Evolutionary conservation across 92 coral and sea anemone genomes (phyloP), one percentile per base, ranked within the genome.

Genomic region (Epizoanthus fatuus): DNA sequence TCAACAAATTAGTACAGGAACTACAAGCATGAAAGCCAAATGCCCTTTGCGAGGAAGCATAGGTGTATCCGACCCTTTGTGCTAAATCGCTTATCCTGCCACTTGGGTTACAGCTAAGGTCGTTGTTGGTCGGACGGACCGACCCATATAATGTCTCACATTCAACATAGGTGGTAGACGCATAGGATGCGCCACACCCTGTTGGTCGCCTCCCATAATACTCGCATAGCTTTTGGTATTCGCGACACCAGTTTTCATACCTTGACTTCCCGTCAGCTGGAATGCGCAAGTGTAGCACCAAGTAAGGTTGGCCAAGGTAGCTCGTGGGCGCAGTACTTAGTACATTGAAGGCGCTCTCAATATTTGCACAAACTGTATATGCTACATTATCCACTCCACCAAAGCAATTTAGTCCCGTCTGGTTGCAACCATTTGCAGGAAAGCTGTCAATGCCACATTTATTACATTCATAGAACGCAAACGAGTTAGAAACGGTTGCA

Each of bases 231-330:
- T 63, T 67, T 66, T 70, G 42, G 80, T 90, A 90, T 59, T 90
- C 94, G 14, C 80, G 80, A 51, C 94, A 90, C 94, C 94, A 90
- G 56, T 84, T 74, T 42, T 68, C 66, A 60, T 80, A 80, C 68
- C 56, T 75, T 1, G 94, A 90, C 6, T 60, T 79, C 3, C 85
- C 85, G 64, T 75, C 73, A 8, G 7, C 72, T 16, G 90, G 93
- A 12, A 72, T 13, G 11, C 91, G 22, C 13, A 88, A 81, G 63
- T 90, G 88, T 0, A 90, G 59, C 5, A 69, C 88, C 10, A 82
- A 63, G 32, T 72, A 86, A 10, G 88, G 90, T 11, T 19, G 16
- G 15, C 44, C 17, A 16, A 74, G 80, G 60, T 67, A 84, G 4
- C 69, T 20, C 22, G 86, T 84, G 42, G 69, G 56, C 0, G 71